Conservation (phyloP, 2,797 vertebrate genomes). For the Decapterus maruadsi region DNA sequence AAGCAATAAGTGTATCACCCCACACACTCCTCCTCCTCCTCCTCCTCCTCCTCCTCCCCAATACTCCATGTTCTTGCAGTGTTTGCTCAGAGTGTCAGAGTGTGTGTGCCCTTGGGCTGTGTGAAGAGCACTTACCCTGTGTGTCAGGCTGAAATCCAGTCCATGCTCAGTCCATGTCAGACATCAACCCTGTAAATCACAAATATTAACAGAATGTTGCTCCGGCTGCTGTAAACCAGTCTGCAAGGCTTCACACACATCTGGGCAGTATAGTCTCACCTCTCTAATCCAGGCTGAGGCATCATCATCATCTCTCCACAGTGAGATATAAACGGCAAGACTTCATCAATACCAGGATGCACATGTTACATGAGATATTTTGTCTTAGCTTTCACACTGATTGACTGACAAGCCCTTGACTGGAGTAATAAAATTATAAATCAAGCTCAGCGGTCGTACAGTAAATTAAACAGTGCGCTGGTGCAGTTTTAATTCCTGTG, state of each 20-base stretch:
- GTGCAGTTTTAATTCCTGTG: background rate
- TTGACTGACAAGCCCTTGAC: background rate
- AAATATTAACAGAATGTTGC: conserved; percentile 66
- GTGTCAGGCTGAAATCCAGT: conserved; percentile 68
- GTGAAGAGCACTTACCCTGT: conserved; percentile 70
- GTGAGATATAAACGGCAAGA: conserved; percentile 5
- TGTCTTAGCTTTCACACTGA: background rate
- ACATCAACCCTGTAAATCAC: conserved; percentile 74
- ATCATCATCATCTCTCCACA: conserved; percentile 9
- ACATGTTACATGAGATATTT: conserved; percentile 9
- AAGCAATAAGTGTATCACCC: conserved; percentile 56
- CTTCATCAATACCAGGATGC: background rate
- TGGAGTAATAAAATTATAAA: background rate
- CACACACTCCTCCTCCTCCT: no score
- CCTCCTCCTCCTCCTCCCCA: background rate
- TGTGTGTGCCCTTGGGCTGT: conserved; percentile 62
- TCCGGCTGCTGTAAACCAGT: conserved; percentile 48
- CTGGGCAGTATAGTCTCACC: conserved; percentile 36
- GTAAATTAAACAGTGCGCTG: background rate
- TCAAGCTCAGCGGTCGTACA: conserved; percentile 6
- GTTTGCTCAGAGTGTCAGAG: conserved; percentile 57
- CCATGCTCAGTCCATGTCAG: conserved; percentile 70
- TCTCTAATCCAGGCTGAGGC: conserved; percentile 33
- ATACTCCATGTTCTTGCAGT: conserved; percentile 52
- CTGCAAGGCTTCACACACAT: conserved; percentile 47